Percentiles rank a stretch among this genome's conserved stretches.
phyloP scores from a whole-genome alignment of 1,140 invertebrate genomes.

The Trachymyrmex septentrionalis region DNA sequence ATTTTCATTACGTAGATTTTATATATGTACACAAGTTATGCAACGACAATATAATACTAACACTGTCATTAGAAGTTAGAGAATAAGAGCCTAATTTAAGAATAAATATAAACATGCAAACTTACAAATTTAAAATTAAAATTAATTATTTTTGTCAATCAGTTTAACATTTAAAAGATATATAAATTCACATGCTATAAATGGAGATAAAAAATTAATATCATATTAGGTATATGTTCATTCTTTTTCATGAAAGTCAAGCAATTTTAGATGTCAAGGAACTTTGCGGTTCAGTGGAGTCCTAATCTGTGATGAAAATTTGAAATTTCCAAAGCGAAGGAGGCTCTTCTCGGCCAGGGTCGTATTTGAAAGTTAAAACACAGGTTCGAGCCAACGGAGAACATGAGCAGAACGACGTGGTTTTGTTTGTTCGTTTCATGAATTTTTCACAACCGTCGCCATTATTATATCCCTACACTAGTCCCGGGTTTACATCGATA shows the following conservation, averaged over 20 bases:
- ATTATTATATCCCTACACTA: constrained; percentile 39
- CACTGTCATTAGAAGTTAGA: too few relatives aligned
- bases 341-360: not conserved
- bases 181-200: constrained; percentile 1
- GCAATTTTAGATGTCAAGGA: not conserved
- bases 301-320: constrained; percentile 40
- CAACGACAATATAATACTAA: too few relatives aligned
- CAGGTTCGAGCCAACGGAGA: constrained; percentile 19
- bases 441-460: constrained; percentile 86
- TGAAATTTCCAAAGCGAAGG: constrained; percentile 38
- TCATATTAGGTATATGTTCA: not conserved
- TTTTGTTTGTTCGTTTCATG: constrained; percentile 85
- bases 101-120: constrained; percentile 2
- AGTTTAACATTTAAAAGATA: not conserved
- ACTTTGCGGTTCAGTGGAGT: not conserved
- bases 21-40: too few relatives aligned
- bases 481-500: not conserved
- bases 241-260: not conserved
- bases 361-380: constrained; percentile 75
- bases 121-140: not conserved
- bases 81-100: not conserved
- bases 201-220: not conserved
- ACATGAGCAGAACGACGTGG: constrained; percentile 42
- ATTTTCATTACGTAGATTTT: too few relatives aligned
- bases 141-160: constrained; percentile 1